Evolutionary conservation across 2,888 invertebrate genomes (phyloP), one percentile per base, ranked within the genome.

Genomic region (Thyatira batis): DNA sequence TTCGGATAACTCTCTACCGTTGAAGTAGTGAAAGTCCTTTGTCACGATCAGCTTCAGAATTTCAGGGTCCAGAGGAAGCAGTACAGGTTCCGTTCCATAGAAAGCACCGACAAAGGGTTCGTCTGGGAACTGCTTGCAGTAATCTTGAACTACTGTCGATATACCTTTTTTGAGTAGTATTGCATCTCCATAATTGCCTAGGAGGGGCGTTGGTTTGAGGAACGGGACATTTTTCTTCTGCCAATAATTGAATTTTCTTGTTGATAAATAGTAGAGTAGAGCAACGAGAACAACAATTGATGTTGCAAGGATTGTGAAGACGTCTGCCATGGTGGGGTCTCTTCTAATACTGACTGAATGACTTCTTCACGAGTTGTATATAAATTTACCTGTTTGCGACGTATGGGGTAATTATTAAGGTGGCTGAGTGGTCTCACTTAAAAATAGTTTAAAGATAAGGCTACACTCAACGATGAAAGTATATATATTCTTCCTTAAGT

Each of bases 1-100:
- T 1, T 70, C 67, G 2, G 71, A 53, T 1, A 78, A 23, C 2
- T 78, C 72, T 43, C 80, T 64, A 39, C 71, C 67, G 50, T 58
- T 73, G 49, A 80, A 82, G 51, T 65, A 71, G 25, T 75, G 70
- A 55, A 79, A 82, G 27, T 84, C 79, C 28, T 80, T 79, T 0
- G 78, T 73, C 20, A 73, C 53, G 1, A 83, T 63, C 0, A 74
- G 55, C 49, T 80, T 83, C 4, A 84, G 57, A 0, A 78, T 55
- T 11, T 78, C 74, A 2, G 78, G 82, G 28, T 78, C 76, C 50
- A 72, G 68, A 0, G 80, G 63, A 3, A 84, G 63, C 2, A 80
- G 65, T 0, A 73, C 72, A 0, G 81, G 78, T 44, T 80, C 74
- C 0, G 80, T 78, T 0, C 74, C 78, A 44, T 67, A 76, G 48